These are phyloP conservation scores for Ctenoplectra terminalis DNA, from an alignment of 1,140 invertebrate genomes.

Conservation along the genomic window DNA sequence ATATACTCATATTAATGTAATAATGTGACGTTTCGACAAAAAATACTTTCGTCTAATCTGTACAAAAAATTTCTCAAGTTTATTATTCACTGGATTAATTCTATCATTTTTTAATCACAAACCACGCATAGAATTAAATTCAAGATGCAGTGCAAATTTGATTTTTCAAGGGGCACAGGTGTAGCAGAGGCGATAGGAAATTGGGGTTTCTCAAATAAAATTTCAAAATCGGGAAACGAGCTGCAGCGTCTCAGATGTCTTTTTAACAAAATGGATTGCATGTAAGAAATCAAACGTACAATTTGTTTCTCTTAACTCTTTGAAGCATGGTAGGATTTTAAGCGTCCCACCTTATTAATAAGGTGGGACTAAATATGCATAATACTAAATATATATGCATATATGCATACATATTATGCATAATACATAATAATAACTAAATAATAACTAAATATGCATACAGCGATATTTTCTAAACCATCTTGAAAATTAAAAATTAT, in stretches of 20 bases:
- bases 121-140: background rate
- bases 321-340: no score
- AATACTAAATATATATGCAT: no score
- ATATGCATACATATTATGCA: no score
- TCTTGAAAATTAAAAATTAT: no score
- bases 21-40: background rate
- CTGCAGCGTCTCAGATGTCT: conserved; percentile 72
- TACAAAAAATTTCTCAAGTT: conserved; percentile 1
- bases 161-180: conserved; percentile 73
- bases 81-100: background rate
- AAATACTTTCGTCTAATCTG: background rate
- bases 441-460: no score
- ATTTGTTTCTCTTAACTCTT: no score
- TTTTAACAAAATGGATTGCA: conserved; percentile 71
- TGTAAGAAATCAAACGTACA: conserved; percentile 63
- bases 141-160: conserved; percentile 57
- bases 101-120: background rate
- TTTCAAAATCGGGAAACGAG: conserved; percentile 71
- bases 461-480: no score
- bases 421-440: no score
- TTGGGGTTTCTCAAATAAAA: conserved; percentile 78
- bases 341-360: no score
- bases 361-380: no score
- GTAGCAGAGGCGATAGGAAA: conserved; percentile 77
- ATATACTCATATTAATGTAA: background rate